A percentile compares a stretch with the other conserved stretches of the same genome.
Evolutionary conservation across 2,113 vertebrate genomes (phyloP).

Genomic region (Psittacara wagleri): DNA sequence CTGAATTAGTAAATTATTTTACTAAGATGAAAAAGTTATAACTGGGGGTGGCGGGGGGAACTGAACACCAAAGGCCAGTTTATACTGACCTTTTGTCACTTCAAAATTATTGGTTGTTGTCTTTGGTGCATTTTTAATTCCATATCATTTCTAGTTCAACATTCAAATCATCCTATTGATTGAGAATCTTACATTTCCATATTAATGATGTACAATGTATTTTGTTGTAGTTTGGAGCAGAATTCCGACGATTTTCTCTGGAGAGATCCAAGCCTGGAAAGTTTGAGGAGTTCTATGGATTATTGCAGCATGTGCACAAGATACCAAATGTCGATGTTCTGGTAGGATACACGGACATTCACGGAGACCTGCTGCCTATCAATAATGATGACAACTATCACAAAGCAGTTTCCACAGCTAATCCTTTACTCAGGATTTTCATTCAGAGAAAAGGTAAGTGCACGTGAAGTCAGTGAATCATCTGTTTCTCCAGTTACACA

Average conservation of each 20-base stretch:
- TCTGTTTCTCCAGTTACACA: background rate
- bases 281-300: slow-evolving; percentile 96
- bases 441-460: slow-evolving; percentile 95
- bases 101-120: background rate
- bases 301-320: slow-evolving; percentile 94
- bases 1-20: background rate
- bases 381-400: slow-evolving; percentile 98
- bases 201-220: background rate
- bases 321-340: slow-evolving; percentile 93
- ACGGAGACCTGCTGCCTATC: slow-evolving; percentile 95
- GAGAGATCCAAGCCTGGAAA: slow-evolving; percentile 94
- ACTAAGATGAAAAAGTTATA: background rate
- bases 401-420: slow-evolving; percentile 94
- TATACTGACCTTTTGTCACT: background rate
- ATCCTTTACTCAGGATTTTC: slow-evolving; percentile 92
- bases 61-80: accelerated
- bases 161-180: background rate
- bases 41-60: too few relatives aligned
- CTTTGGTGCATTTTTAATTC: background rate
- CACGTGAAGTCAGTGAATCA: background rate
- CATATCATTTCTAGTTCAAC: accelerated
- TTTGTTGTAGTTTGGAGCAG: slow-evolving; percentile 90
- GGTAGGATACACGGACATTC: slow-evolving; percentile 93
- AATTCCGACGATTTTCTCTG: slow-evolving; percentile 96
- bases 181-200: background rate